These are phyloP conservation scores for Dysmachus trigonus DNA, from an alignment of 2,888 invertebrate species.

Conservation along the genomic window DNA sequence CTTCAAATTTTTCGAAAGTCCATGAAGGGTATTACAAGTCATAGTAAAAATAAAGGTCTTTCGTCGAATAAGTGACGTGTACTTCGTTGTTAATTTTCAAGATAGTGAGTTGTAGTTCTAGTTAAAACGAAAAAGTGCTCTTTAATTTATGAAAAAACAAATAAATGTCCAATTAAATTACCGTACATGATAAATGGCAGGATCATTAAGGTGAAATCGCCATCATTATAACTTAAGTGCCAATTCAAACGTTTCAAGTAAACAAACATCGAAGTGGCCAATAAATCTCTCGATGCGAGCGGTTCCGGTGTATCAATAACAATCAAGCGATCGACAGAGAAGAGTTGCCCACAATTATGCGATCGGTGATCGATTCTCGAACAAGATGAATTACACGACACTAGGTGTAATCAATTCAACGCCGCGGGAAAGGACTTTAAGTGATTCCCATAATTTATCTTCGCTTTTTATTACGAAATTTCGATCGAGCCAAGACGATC, in stretches of 20 bases:
- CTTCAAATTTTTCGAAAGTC: not conserved
- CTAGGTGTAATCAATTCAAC: conserved; percentile 33
- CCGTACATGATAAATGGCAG: not conserved
- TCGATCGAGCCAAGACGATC: conserved; percentile 18
- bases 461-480: conserved; percentile 24
- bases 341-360: conserved; percentile 6
- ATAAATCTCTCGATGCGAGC: conserved; percentile 23
- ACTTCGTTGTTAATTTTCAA: not conserved
- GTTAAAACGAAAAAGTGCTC: not conserved
- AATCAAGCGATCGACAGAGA: conserved; percentile 4
- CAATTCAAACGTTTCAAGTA: not conserved
- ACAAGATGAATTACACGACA: conserved; percentile 42
- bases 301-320: conserved; percentile 22
- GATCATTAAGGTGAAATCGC: conserved; percentile 11
- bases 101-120: not conserved
- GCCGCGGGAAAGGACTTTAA: conserved; percentile 15
- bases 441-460: conserved; percentile 38
- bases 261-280: conserved; percentile 26
- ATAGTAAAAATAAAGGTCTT: not conserved
- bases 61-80: not conserved
- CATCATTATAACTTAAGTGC: not conserved
- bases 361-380: conserved; percentile 29
- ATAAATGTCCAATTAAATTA: not conserved
- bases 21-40: not conserved
- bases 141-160: not conserved